Percentiles rank a stretch among this genome's conserved stretches.
Evolutionary conservation across 2,888 invertebrate genomes (phyloP).

Genomic region (Cephalotes varians): DNA sequence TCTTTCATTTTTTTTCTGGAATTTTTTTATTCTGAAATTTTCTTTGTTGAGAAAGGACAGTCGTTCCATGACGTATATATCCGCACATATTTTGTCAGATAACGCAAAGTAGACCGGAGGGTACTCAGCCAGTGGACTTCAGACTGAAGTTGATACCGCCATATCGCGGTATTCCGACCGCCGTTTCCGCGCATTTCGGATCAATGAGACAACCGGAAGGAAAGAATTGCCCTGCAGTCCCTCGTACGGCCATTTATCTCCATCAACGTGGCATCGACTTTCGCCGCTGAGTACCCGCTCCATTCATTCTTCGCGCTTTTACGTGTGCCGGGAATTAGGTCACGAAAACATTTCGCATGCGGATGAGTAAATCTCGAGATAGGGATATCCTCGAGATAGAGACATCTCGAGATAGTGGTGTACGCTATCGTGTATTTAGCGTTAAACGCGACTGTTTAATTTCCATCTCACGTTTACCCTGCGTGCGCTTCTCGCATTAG

Average conservation of each 20-base stretch:
- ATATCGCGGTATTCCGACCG: neutral
- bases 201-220: conserved; percentile 17
- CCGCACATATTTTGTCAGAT: neutral
- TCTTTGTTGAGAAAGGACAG: neutral
- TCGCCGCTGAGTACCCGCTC: conserved; percentile 4
- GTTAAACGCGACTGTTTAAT: conserved; percentile 28
- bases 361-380: conserved; percentile 17
- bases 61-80: neutral
- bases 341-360: conserved; percentile 40
- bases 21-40: too few relatives aligned
- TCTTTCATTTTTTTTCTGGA: neutral
- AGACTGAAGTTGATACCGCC: neutral
- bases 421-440: conserved; percentile 5
- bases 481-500: conserved; percentile 5
- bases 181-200: conserved; percentile 19
- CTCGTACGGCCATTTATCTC: conserved; percentile 30
- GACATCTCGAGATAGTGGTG: neutral
- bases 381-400: neutral
- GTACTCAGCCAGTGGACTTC: neutral
- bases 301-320: conserved; percentile 31
- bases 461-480: conserved; percentile 18
- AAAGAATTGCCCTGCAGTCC: conserved; percentile 26
- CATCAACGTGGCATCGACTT: conserved; percentile 36
- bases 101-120: neutral
- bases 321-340: conserved; percentile 29